Base-by-base conservation (phyloP, 92 coral and sea anemone genomes). In the Epizoanthus ramosus region DNA sequence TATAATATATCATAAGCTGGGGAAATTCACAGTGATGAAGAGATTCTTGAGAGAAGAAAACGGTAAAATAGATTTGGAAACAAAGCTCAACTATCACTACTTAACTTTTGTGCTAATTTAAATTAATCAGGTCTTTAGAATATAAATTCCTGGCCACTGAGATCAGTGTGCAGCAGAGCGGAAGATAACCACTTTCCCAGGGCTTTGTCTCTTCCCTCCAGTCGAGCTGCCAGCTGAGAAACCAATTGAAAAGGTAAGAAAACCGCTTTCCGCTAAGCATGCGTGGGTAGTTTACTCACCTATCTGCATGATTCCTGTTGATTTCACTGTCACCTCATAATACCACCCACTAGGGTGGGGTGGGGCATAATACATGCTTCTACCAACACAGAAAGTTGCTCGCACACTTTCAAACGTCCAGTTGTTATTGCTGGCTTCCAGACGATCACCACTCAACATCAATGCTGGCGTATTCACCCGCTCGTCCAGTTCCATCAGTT, bases 351-450 rank as follows among this genome's bases (percentile, higher is more conserved):
- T 79, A 5, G 99, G 99, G 57, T 87, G 91, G 9, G 95, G 82
- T 39, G 93, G 83, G 50, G 86, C 80, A 23, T 58, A 22, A 50
- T 87, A 89, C 91, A 85, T 85, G 25, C 83, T 85, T 61, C 95
- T 94, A 37, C 99, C 97, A 9, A 97, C 95, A 69, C 93, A 89
- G 50, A 71, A 57, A n/a, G 95, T 94, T 17, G 99, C 95, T 65
- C 92, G 96, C 28, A 97, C 92, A 69, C 99, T 97, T 47, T 97
- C 99, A 74, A 97, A 97, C 15, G 99, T 92, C 99, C 99, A 97
- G 93, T 92, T 92, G 21, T 88, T 88, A 75, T 97, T 97, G 84
- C 86, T 86, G 2, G 90, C 98, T 76, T 97, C 99, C 28, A 91
- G 89, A 10, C 91, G 94, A 75, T 94, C 99, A 63, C 98, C 90